Percentiles rank a stretch among this genome's conserved stretches.
Evolutionary conservation across 2,888 invertebrate genomes (phyloP).

Genomic region (Saturnia pavonia): DNA sequence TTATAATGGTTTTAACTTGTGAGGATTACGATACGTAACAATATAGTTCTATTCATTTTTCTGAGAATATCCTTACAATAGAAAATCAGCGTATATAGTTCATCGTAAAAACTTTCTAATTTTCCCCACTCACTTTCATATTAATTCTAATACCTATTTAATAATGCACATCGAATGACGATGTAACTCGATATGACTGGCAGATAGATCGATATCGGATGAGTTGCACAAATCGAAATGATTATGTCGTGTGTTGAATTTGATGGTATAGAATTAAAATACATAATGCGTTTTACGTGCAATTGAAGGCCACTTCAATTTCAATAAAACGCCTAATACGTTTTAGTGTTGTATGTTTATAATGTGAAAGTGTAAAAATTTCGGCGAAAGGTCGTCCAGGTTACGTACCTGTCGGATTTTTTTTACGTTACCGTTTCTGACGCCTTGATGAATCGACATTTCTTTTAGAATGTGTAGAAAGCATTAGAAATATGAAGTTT

Average conservation of each 20-base stretch:
- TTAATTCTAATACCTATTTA: conserved; percentile 15
- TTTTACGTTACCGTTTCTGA: conserved; percentile 41
- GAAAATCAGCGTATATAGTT: neutral
- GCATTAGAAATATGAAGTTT: conserved; percentile 21
- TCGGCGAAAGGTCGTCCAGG: conserved; percentile 51
- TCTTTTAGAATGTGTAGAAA: conserved; percentile 29
- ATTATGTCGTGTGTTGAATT: conserved; percentile 48
- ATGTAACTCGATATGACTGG: conserved; percentile 17
- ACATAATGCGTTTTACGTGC: conserved; percentile 36
- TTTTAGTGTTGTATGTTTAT: conserved; percentile 49
- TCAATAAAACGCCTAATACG: conserved; percentile 48
- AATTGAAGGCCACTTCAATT: conserved; percentile 21
- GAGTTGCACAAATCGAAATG: conserved; percentile 49
- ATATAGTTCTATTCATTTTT: neutral
- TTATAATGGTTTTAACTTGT: neutral
- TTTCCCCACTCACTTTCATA: conserved; percentile 21
- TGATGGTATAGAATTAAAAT: conserved; percentile 46
- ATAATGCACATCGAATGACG: conserved; percentile 16
- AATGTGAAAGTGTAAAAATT: conserved; percentile 54
- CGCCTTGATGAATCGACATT: conserved; percentile 49
- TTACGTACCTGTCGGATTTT: conserved; percentile 51
- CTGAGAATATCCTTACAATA: neutral
- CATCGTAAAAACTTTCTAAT: conserved; percentile 21
- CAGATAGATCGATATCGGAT: conserved; percentile 29
- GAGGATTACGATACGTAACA: neutral